These are phyloP conservation scores for Prionace glauca DNA, from an alignment of 2,797 vertebrate genomes.

Conservation along the genomic window DNA sequence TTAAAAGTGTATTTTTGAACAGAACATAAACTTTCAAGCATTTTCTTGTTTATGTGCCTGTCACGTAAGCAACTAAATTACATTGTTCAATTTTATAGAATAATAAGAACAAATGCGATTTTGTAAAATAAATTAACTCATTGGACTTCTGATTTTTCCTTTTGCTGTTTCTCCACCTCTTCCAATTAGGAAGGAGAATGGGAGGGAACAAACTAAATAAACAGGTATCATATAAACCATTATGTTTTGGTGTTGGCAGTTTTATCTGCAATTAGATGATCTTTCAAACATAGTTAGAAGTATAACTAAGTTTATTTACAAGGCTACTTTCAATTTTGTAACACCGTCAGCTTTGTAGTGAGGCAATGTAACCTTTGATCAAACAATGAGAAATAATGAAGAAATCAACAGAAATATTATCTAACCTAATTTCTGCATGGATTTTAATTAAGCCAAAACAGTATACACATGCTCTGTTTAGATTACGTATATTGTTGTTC, in stretches of 20 bases:
- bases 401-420: background rate
- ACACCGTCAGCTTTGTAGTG: background rate
- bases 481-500: background rate
- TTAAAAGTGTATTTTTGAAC: background rate
- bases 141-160: background rate
- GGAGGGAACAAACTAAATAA: background rate
- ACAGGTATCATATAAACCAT: background rate
- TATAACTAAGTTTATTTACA: background rate
- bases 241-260: background rate
- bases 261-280: background rate
- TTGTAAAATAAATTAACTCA: background rate
- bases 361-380: background rate
- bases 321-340: background rate
- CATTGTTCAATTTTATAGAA: background rate
- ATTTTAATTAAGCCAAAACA: background rate
- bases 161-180: background rate
- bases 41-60: background rate
- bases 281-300: background rate
- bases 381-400: background rate
- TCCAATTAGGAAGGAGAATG: background rate
- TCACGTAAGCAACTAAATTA: background rate
- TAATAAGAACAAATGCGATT: background rate
- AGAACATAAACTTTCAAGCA: background rate
- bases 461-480: background rate
- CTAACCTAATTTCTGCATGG: background rate